Evolutionary conservation across 2,888 invertebrate genomes (phyloP).

Genomic region (Mythimna albipuncta): DNA sequence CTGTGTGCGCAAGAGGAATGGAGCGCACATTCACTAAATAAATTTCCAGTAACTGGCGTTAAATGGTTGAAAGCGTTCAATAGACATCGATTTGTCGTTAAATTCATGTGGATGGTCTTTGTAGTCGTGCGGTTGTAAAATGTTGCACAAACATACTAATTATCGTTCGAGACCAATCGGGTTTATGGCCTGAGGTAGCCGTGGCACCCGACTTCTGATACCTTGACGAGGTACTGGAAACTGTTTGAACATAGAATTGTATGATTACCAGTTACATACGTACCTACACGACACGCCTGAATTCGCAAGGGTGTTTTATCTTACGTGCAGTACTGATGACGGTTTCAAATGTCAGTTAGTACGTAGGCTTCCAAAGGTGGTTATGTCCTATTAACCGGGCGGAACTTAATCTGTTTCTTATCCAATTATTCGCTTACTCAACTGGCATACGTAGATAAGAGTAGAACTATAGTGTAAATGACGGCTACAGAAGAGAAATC

Average conservation of each 20-base stretch:
- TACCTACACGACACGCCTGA: slow-evolving; percentile 34
- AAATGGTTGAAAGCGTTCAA: slow-evolving; percentile 53
- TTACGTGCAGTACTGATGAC: slow-evolving; percentile 23
- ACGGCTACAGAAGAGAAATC: not conserved
- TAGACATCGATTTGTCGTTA: slow-evolving; percentile 59
- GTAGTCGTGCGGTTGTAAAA: slow-evolving; percentile 62
- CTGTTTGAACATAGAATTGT: slow-evolving; percentile 38
- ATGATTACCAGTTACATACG: slow-evolving; percentile 19
- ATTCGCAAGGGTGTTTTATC: slow-evolving; percentile 40
- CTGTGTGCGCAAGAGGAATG: slow-evolving; percentile 35
- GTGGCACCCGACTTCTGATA: slow-evolving; percentile 40
- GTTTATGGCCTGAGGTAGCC: slow-evolving; percentile 45
- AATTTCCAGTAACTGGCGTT: slow-evolving; percentile 43
- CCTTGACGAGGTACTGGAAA: slow-evolving; percentile 49
- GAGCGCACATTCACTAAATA: slow-evolving; percentile 48
- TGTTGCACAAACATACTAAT: slow-evolving; percentile 63
- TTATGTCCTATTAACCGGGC: not conserved
- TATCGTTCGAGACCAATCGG: slow-evolving; percentile 58
- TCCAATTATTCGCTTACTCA: not conserved
- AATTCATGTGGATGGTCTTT: slow-evolving; percentile 54
- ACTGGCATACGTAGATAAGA: not conserved
- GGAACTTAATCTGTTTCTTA: not conserved
- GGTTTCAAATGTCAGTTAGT: slow-evolving; percentile 31
- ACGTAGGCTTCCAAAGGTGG: slow-evolving; percentile 19
- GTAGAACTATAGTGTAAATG: not conserved